Evolutionary conservation across 1,140 invertebrate genomes (phyloP).

Genomic region (Thalassaphorura encarpata): DNA sequence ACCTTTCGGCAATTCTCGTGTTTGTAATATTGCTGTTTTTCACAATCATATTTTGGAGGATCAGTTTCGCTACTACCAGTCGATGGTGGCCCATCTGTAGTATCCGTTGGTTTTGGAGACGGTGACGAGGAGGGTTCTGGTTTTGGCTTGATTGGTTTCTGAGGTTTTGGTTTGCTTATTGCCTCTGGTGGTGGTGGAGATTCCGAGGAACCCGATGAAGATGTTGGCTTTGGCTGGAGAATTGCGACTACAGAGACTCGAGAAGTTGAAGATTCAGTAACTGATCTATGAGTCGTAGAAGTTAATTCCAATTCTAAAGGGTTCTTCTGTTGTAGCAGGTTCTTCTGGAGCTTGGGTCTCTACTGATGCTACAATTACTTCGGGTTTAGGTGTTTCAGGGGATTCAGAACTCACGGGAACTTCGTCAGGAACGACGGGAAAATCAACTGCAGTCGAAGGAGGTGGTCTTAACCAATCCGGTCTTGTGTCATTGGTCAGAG

Average conservation of each 20-base stretch:
- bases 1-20: background rate
- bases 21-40: background rate
- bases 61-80: background rate
- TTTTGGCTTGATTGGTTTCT: background rate
- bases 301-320: background rate
- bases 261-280: background rate
- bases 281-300: background rate
- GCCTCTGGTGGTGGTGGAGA: no score
- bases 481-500: background rate
- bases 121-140: constrained; percentile 48
- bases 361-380: no score
- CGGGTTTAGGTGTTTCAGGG: no score
- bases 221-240: no score
- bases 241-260: background rate
- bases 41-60: no score
- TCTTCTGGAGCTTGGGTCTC: no score
- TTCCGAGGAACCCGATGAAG: no score
- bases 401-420: no score
- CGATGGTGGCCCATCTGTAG: background rate
- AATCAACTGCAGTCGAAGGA: no score
- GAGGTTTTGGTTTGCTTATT: background rate
- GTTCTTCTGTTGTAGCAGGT: background rate
- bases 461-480: background rate
- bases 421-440: no score
- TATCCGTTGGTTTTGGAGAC: background rate